Conservation (phyloP, 1,140 invertebrate genomes). For the Diprion similis region DNA sequence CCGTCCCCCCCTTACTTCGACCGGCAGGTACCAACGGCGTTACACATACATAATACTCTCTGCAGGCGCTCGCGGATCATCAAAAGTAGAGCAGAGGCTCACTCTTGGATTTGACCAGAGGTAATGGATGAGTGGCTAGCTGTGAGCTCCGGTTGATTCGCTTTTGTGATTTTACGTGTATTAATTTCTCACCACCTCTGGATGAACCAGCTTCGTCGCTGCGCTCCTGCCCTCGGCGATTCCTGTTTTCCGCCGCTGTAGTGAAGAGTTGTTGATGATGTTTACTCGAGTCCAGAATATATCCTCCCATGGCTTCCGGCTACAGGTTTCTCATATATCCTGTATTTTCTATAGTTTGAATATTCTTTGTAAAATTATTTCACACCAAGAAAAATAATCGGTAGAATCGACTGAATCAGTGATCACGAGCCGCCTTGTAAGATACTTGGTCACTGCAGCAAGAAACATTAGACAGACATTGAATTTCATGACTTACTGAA, state of each 20-base stretch:
- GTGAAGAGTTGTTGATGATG: neutral
- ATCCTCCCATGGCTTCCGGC: too few relatives aligned
- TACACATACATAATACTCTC: too few relatives aligned
- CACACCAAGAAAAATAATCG: neutral
- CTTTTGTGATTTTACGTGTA: conserved; percentile 6
- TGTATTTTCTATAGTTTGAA: neutral
- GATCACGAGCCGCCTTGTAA: neutral
- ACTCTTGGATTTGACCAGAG: too few relatives aligned
- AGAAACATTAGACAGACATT: neutral
- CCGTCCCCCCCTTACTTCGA: too few relatives aligned
- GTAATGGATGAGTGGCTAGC: too few relatives aligned
- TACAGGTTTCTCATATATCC: too few relatives aligned
- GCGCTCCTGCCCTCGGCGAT: neutral
- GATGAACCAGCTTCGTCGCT: neutral
- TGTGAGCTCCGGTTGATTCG: neutral
- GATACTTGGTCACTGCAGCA: too few relatives aligned
- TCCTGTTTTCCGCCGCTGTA: neutral
- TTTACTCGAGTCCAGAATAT: neutral
- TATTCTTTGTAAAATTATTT: neutral
- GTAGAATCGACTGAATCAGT: neutral
- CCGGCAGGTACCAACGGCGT: too few relatives aligned
- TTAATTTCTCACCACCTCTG: neutral
- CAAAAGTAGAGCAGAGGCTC: too few relatives aligned
- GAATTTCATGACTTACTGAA: too few relatives aligned
- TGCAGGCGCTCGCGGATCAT: too few relatives aligned